A percentile compares a stretch with the other conserved stretches of the same genome.
Conservation (phyloP, 2,113 vertebrate species). For the Pygoscelis adeliae region DNA sequence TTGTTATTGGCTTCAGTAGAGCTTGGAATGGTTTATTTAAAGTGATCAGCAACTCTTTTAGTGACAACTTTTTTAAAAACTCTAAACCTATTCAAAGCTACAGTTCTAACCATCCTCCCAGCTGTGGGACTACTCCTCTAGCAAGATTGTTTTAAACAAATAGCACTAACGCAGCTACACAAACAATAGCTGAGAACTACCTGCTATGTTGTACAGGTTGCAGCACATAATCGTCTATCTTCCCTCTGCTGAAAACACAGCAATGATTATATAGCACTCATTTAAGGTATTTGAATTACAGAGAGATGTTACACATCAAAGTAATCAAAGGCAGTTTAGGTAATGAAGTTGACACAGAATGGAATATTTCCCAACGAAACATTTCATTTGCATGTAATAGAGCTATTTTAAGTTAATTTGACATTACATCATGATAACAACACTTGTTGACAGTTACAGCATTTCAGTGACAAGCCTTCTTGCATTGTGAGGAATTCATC, state of each 20-base stretch:
- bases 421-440: neutral
- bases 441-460: conserved; percentile 37
- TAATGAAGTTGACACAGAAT: conserved; percentile 30
- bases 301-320: neutral
- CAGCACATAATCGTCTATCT: neutral
- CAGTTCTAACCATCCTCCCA: neutral
- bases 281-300: conserved; percentile 17
- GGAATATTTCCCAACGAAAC: conserved; percentile 24
- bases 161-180: neutral
- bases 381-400: conserved; percentile 6
- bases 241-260: neutral
- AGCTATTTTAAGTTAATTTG: conserved; percentile 43
- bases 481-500: neutral
- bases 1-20: neutral
- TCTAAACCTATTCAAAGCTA: neutral
- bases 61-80: neutral
- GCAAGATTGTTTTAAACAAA: neutral
- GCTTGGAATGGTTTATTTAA: neutral
- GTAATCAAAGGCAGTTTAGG: conserved; percentile 44
- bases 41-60: neutral
- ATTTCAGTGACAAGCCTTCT: neutral
- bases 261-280: neutral
- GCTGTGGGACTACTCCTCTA: neutral
- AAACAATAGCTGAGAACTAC: neutral
- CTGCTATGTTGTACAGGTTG: neutral